phyloP scores from a whole-genome alignment of 2,797 vertebrate genomes.

The Propithecus deckenii region DNA sequence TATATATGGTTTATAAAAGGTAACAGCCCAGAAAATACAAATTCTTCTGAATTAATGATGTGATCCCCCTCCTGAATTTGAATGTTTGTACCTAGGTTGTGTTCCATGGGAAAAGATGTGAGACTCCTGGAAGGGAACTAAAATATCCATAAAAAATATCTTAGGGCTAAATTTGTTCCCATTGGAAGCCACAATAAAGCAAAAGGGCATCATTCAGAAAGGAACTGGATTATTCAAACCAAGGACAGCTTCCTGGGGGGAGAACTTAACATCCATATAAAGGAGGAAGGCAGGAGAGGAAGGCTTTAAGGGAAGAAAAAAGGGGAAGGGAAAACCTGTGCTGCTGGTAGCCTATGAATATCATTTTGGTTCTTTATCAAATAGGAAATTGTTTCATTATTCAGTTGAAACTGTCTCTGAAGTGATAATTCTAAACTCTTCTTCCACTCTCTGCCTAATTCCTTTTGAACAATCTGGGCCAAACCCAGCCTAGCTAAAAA shows the following conservation, averaged over 20 bases:
- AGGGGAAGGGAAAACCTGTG: background rate
- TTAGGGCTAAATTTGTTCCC: constrained; percentile 3
- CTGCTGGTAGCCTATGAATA: background rate
- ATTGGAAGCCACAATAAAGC: constrained; percentile 25
- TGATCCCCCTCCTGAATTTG: background rate
- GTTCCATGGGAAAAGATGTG: constrained; percentile 47
- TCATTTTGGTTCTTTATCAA: constrained; percentile 2
- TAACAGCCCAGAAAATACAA: constrained; percentile 44
- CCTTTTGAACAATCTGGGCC: background rate
- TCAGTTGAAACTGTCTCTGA: background rate
- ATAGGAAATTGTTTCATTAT: background rate
- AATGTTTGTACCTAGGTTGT: background rate
- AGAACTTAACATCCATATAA: constrained; percentile 1
- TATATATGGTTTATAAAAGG: constrained; percentile 40
- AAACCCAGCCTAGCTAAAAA: background rate
- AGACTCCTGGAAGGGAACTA: constrained; percentile 25
- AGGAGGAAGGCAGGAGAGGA: background rate
- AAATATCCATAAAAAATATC: constrained; percentile 65
- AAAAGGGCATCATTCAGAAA: constrained; percentile 36
- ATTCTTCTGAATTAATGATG: constrained; percentile 49
- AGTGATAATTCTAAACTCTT: background rate
- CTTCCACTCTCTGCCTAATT: background rate
- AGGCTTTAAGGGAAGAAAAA: background rate
- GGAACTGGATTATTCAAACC: constrained; percentile 45
- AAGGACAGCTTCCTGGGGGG: constrained; percentile 2